Percentiles rank a stretch among this genome's conserved stretches.
Evolutionary conservation across 1,140 invertebrate genomes (phyloP).

Genomic region (Eriocheir sinensis): DNA sequence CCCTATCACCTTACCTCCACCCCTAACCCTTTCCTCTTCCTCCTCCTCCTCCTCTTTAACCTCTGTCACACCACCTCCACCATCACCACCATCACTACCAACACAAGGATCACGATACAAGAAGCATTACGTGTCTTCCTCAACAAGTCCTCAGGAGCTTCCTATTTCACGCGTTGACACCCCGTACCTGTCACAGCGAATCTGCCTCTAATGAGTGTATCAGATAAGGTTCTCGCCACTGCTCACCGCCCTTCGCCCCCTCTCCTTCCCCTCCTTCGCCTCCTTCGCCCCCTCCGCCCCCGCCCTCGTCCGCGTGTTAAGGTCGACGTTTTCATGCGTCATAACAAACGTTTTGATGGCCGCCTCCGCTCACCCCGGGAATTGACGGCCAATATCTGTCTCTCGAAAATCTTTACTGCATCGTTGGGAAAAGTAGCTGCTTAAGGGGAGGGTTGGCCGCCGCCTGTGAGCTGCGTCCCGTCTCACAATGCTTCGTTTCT

Average conservation of each 20-base stretch:
- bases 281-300: background rate
- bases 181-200: constrained; percentile 58
- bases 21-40: background rate
- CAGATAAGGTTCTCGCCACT: constrained; percentile 45
- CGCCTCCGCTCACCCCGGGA: constrained; percentile 41
- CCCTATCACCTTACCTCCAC: background rate
- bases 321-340: constrained; percentile 58
- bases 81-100: no score
- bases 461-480: background rate
- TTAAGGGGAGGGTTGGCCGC: background rate
- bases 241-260: no score
- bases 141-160: background rate
- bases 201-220: constrained; percentile 64
- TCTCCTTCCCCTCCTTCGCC: background rate
- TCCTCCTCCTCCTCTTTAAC: background rate
- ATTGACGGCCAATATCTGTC: constrained; percentile 75
- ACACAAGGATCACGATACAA: background rate
- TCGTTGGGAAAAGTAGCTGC: constrained; percentile 70
- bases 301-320: constrained; percentile 45
- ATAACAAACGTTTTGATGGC: constrained; percentile 75
- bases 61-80: background rate
- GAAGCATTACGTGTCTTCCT: background rate
- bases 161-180: constrained; percentile 38
- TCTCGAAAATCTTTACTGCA: constrained; percentile 71
- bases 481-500: constrained; percentile 46